Evolutionary conservation across 2,888 invertebrate species (phyloP), one percentile per base, ranked within the genome.

Genomic region (Hypercompe scribonia): DNA sequence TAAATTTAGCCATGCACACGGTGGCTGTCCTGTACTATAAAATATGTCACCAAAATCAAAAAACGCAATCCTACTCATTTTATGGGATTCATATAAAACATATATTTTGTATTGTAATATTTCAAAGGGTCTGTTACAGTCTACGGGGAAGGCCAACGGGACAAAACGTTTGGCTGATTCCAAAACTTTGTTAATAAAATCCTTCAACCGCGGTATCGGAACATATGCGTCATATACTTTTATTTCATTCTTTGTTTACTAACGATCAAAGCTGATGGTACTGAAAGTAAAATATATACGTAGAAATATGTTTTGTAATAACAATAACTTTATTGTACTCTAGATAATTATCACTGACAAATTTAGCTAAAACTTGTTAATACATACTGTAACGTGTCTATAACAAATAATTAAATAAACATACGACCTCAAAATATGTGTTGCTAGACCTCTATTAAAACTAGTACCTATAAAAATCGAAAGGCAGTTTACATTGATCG

Each of bases 181-280:
- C 81, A 54, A 73, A 87, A 87, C 79, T 87, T 87, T 87, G 83
- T 85, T 87, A 87, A 87, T 87, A 87, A 87, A 87, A 87, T 80
- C 78, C 78, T 80, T 76, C 75, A 73, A 75, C 70, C 80, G 79
- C 77, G 76, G 76, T 79, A 66, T 67, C 24, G 63, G 31, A 74
- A 77, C 84, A 84, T 65, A 78, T 82, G 84, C 70, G 80, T 70
- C 74, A 74, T 73, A 80, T 80, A 71, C 83, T 83, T 61, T 80
- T 84, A 84, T 82, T 78, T 76, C 69, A 80, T 80, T 81, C 80
- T 77, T 85, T 86, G 83, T 84, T 86, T 84, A 83, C 83, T 80
- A 81, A 85, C 83, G 83, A 80, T 78, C 76, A 70, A 65, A 73
- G 75, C 78, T 70, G 79, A 81, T 81, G 77, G 76, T 78, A 74